phyloP scores from a whole-genome alignment of 2,888 invertebrate genomes.

The Torymus texanus region DNA sequence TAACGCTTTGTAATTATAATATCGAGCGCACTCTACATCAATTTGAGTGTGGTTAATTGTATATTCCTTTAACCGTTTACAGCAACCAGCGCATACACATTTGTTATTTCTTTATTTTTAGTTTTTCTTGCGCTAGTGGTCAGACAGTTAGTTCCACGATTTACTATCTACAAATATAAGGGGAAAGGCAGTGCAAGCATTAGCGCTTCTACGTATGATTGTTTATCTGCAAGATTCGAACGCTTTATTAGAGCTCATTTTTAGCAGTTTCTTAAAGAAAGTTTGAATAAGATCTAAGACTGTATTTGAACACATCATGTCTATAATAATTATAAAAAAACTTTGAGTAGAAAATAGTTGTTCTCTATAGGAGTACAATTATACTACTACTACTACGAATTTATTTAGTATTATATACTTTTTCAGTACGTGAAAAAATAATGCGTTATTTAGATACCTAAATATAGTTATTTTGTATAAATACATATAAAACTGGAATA shows the following conservation, averaged over 20 bases:
- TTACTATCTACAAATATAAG: slow-evolving; percentile 60
- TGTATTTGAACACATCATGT: slow-evolving; percentile 39
- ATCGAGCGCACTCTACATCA: slow-evolving; percentile 29
- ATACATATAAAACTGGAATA: background rate
- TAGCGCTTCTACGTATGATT: slow-evolving; percentile 62
- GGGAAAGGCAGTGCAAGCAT: slow-evolving; percentile 70
- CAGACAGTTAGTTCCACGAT: slow-evolving; percentile 59
- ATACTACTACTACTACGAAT: slow-evolving; percentile 29
- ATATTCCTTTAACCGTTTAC: slow-evolving; percentile 32
- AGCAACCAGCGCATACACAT: slow-evolving; percentile 32
- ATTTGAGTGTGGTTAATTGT: slow-evolving; percentile 19
- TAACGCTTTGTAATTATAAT: slow-evolving; percentile 15
- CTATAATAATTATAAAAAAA: slow-evolving; percentile 39
- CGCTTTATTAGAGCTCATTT: slow-evolving; percentile 49
- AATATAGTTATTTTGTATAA: background rate
- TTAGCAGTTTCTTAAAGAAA: slow-evolving; percentile 31
- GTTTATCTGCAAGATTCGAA: slow-evolving; percentile 48
- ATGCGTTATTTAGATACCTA: background rate
- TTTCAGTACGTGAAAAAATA: slow-evolving; percentile 17
- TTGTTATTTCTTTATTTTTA: slow-evolving; percentile 35
- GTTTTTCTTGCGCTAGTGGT: slow-evolving; percentile 56
- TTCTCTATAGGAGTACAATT: slow-evolving; percentile 27
- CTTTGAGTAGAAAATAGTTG: slow-evolving; percentile 34
- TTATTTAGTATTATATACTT: background rate
- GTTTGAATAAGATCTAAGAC: slow-evolving; percentile 32